Evolutionary conservation across 2,797 vertebrate genomes (phyloP).

Genomic region (Prunella strophiata): DNA sequence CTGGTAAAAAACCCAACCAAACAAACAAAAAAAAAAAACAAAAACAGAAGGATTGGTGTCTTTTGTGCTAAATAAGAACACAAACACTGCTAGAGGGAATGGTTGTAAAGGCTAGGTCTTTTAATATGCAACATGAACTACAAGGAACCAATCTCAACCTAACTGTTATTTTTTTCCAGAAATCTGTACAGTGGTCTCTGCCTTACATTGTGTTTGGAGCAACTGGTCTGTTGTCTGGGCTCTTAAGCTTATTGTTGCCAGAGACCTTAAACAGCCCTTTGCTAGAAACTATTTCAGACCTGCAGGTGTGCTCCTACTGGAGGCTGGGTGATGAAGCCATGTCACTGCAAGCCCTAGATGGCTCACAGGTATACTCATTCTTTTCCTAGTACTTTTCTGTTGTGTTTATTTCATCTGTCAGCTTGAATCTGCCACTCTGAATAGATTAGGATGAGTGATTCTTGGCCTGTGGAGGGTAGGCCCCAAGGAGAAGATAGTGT

Average conservation of each 20-base stretch:
- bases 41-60: background rate
- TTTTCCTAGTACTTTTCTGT: background rate
- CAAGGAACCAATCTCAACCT: background rate
- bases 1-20: background rate
- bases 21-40: background rate
- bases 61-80: background rate
- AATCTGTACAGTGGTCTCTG: conserved; percentile 76
- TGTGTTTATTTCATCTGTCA: conserved; percentile 34
- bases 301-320: conserved; percentile 74
- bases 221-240: conserved; percentile 75
- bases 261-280: conserved; percentile 81
- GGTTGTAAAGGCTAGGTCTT: background rate
- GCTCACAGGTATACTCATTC: conserved; percentile 58
- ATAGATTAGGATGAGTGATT: background rate
- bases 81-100: background rate
- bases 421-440: background rate
- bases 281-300: conserved; percentile 80
- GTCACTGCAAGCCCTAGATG: conserved; percentile 70
- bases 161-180: conserved; percentile 60
- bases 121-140: background rate
- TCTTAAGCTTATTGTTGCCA: conserved; percentile 80
- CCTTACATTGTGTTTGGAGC: conserved; percentile 81
- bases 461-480: background rate
- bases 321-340: conserved; percentile 76
- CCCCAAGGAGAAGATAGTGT: background rate